Evolutionary conservation across 1,140 invertebrate species (phyloP).

Genomic region (Nixonia krombeini): DNA sequence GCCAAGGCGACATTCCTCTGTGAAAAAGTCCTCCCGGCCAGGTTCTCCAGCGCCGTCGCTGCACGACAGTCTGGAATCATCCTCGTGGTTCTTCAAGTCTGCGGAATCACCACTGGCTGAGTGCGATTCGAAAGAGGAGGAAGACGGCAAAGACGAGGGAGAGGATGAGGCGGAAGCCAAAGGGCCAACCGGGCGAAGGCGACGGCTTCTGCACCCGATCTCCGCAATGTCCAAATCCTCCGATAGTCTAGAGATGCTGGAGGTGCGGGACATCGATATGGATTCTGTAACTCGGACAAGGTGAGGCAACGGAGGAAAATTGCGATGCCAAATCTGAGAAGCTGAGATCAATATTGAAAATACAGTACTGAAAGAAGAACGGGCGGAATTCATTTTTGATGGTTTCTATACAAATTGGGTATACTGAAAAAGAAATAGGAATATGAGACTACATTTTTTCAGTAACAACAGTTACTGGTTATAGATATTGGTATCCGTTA

Average conservation of each 20-base stretch:
- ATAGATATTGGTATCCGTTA: no score
- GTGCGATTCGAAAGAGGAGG: slow-evolving; percentile 55
- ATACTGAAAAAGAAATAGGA: no score
- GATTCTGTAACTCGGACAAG: slow-evolving; percentile 59
- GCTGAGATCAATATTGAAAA: no score
- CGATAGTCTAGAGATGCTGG: slow-evolving; percentile 60
- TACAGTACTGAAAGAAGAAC: no score
- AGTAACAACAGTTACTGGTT: no score
- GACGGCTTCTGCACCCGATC: slow-evolving; percentile 37
- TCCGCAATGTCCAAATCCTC: slow-evolving; percentile 64
- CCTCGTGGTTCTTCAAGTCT: slow-evolving; percentile 59
- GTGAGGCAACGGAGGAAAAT: no score
- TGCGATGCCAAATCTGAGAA: no score
- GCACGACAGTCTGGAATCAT: slow-evolving; percentile 61
- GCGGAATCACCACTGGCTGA: slow-evolving; percentile 58
- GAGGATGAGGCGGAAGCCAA: slow-evolving; percentile 13
- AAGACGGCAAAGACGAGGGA: slow-evolving; percentile 47
- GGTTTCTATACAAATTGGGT: no score
- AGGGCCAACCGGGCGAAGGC: no score
- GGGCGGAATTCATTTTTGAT: no score
- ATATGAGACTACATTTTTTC: no score
- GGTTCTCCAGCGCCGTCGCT: slow-evolving; percentile 55
- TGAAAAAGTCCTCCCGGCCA: slow-evolving; percentile 1
- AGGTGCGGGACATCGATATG: slow-evolving; percentile 55
- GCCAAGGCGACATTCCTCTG: neutral